phyloP scores from a whole-genome alignment of 2,113 vertebrate species.

The Mus spicilegus region DNA sequence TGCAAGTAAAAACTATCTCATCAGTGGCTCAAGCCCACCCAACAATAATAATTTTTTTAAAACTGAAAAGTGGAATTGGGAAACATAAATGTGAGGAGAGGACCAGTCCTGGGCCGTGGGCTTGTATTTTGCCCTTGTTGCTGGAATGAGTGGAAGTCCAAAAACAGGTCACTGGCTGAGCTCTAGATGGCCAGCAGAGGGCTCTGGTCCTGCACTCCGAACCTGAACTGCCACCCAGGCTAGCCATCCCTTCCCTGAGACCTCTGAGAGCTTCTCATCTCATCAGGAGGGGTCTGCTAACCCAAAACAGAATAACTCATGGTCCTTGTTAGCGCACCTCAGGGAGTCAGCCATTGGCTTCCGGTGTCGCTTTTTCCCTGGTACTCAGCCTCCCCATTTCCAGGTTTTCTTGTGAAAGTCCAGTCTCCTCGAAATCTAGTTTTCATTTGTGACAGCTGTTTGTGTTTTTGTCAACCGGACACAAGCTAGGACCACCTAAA shows the following conservation, averaged over 20 bases:
- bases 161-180: neutral
- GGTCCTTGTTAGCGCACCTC: neutral
- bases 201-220: neutral
- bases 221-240: accelerated
- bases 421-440: constrained; percentile 9
- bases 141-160: neutral
- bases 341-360: neutral
- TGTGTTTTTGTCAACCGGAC: neutral
- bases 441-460: neutral
- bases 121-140: neutral
- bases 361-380: constrained; percentile 41
- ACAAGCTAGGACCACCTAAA: neutral
- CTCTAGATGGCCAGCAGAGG: constrained; percentile 32
- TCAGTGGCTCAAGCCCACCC: neutral
- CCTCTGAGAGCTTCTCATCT: neutral
- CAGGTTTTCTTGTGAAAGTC: constrained; percentile 61
- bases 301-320: neutral
- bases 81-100: neutral
- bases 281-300: neutral
- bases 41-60: too few relatives aligned
- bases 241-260: neutral
- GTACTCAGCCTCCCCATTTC: constrained; percentile 24
- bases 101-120: neutral
- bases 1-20: neutral
- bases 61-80: neutral